Base-by-base conservation (phyloP, 2,888 invertebrate species). In the Eupelmus urozonus region DNA sequence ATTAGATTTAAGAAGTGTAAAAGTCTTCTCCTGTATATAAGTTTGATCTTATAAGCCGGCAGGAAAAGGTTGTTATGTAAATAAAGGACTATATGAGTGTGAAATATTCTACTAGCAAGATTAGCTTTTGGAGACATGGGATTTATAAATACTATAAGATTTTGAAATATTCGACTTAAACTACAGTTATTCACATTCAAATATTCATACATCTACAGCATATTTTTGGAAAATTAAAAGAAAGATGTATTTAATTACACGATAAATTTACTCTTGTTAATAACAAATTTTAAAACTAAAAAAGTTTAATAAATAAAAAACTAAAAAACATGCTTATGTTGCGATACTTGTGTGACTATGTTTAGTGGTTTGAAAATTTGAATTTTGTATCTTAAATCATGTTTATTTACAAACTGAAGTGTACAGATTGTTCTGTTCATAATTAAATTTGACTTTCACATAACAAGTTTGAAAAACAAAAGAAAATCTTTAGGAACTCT, bases 21-120 rank as follows among this genome's bases (percentile, higher is more conserved):
- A 29, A 59, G 62, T 53, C 34, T 62, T 63, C 25, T 40, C 60
- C 57, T 65, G 23, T 65, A 57, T 53, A 53, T 57, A 29, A n/a
- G n/a, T 69, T 51, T 51, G 25, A 72, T 60, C 51, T 40, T 16
- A 49, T 51, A 55, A 66, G 34, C 34, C 34, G 18, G 51, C 25
- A 53, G n/a, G 66, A 51, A 40, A 45, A 67, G 45, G 18, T 60
- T 67, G 67, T 75, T 75, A 67, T 60, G 60, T 75, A 75, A 75
- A 75, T 49, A 66, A 20, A 42, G 27, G 9, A 63, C 25, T 51
- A 27, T 49, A 25, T 11, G 25, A n/a, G 23, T 62, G n/a, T n/a
- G 42, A 25, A 63, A 40, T 60, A n/a, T 73, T 65, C 42, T 55
- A 73, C 42, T 55, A 42, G 51, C 2, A 27, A 62, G n/a, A 55